A percentile compares a stretch with the other conserved stretches of the same genome.
Conservation (phyloP, 2,888 invertebrate species). For the Nomada goodeniana region DNA sequence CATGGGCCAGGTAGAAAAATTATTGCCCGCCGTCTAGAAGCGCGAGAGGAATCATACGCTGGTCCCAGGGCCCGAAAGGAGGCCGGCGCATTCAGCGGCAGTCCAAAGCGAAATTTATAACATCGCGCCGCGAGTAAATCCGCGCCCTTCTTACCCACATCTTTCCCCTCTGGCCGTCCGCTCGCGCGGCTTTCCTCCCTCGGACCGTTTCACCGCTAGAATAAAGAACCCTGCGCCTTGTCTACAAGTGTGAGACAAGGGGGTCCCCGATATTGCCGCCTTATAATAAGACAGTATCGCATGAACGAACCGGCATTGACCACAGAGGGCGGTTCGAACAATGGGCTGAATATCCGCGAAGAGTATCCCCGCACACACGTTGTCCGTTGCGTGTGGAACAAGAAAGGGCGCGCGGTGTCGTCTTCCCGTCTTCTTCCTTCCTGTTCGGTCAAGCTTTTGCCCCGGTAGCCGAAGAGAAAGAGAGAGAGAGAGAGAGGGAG, state of each 20-base stretch:
- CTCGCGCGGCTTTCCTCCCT: conserved; percentile 37
- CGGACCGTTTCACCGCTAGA: conserved; percentile 42
- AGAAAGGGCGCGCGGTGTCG: conserved; percentile 48
- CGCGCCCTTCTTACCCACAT: neutral
- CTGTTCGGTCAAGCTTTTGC: neutral
- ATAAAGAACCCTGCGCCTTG: conserved; percentile 71
- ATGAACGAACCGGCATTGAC: conserved; percentile 75
- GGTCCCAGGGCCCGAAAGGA: conserved; percentile 1
- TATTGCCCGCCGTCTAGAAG: conserved; percentile 30
- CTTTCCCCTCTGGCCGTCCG: neutral
- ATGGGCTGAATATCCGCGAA: conserved; percentile 73
- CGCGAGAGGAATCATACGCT: conserved; percentile 26
- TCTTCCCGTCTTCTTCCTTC: neutral
- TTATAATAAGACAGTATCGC: conserved; percentile 83
- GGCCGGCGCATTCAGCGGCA: conserved; percentile 37
- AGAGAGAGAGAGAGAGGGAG: neutral
- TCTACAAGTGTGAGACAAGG: conserved; percentile 78
- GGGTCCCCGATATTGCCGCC: conserved; percentile 77
- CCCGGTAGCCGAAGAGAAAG: neutral
- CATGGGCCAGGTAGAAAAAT: conserved; percentile 21
- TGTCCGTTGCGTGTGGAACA: conserved; percentile 62
- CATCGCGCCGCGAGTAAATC: conserved; percentile 45
- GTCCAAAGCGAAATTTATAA: conserved; percentile 54
- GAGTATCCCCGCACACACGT: conserved; percentile 13
- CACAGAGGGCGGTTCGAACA: conserved; percentile 78